Evolutionary conservation across 2,113 vertebrate genomes (phyloP).

Genomic region (Jaculus jaculus): DNA sequence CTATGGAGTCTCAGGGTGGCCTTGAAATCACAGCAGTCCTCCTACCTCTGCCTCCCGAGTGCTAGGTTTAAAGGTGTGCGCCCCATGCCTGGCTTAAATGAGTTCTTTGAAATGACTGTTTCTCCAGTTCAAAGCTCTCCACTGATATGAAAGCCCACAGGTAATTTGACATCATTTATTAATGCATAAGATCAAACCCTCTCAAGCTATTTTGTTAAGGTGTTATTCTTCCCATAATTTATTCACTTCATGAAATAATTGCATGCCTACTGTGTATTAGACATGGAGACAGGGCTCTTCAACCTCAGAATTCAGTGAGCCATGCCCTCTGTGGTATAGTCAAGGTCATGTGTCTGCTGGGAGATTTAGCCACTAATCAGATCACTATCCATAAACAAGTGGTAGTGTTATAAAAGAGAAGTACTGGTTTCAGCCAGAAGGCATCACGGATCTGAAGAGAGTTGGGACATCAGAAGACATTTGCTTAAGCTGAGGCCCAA

Average conservation of each 20-base stretch:
- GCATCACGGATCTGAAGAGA: background rate
- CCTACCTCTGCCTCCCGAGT: no score
- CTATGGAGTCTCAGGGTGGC: no score
- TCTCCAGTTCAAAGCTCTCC: constrained; percentile 17
- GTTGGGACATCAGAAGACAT: background rate
- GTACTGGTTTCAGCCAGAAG: background rate
- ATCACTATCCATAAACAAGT: no score
- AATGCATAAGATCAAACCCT: constrained; percentile 12
- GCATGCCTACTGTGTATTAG: background rate
- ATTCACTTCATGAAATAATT: constrained; percentile 2
- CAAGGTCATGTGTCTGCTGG: background rate
- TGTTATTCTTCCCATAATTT: background rate
- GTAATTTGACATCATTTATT: background rate
- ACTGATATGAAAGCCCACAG: background rate
- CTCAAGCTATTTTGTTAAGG: background rate
- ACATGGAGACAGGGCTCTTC: background rate
- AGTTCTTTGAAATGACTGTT: background rate
- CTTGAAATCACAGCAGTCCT: no score
- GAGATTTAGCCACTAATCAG: background rate
- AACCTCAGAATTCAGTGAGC: background rate
- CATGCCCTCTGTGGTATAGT: background rate
- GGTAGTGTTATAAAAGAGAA: background rate
- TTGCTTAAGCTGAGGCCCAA: background rate
- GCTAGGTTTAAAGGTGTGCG: no score
- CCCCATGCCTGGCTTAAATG: no score